phyloP scores from a whole-genome alignment of 92 coral and sea anemone genomes.

The Palythoa grandis region DNA sequence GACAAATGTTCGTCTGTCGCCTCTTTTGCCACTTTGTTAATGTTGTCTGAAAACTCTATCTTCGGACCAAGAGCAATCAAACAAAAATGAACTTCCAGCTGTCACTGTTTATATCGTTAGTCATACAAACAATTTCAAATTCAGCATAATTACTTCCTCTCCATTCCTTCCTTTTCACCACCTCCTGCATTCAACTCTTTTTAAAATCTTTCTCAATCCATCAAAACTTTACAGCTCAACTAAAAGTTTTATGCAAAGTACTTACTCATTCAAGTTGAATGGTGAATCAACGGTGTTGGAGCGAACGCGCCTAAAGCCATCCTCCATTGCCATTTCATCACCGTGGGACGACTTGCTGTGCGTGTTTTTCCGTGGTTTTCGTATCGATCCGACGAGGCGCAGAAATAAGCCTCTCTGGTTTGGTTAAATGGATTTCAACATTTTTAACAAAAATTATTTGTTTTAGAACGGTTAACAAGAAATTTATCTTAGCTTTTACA shows the following conservation, averaged over 20 bases:
- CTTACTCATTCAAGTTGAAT: slow-evolving; percentile 24
- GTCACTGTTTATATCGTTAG: no score
- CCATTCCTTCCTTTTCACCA: background rate
- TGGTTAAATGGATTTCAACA: background rate
- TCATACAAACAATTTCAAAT: no score
- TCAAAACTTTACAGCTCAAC: background rate
- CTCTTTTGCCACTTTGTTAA: no score
- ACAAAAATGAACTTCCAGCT: no score
- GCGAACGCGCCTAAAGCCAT: slow-evolving; percentile 5
- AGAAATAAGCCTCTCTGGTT: slow-evolving; percentile 36
- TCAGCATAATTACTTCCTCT: background rate
- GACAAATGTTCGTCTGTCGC: no score
- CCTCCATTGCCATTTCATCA: slow-evolving; percentile 12
- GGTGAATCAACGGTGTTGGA: slow-evolving; percentile 27
- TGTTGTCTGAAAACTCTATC: no score
- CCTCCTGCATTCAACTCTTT: background rate
- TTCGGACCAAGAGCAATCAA: no score
- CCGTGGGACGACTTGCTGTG: background rate
- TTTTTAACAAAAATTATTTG: background rate
- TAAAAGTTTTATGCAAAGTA: background rate
- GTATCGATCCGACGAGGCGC: slow-evolving; percentile 48
- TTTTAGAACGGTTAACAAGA: background rate
- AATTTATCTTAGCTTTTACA: no score
- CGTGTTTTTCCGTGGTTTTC: slow-evolving; percentile 18
- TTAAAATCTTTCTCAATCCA: no score